Conservation (phyloP, 2,888 invertebrate species). For the Campoletis raptor region DNA sequence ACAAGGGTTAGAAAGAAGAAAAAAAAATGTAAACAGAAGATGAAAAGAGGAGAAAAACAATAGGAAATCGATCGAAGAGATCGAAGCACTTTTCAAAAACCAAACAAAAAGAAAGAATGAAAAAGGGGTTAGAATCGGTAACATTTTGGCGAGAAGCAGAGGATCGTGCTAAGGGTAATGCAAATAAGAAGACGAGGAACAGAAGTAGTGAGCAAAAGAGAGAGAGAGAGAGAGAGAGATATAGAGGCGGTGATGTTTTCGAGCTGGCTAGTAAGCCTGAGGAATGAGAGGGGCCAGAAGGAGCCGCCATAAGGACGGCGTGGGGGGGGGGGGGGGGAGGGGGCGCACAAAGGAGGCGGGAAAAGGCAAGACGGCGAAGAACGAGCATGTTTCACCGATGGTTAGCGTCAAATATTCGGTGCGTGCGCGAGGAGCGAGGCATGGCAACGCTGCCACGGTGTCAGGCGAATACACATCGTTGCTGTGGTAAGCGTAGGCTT, state of each 20-base stretch:
- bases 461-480: constrained; percentile 38
- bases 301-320: constrained; percentile 33
- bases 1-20: background rate
- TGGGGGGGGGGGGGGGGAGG: constrained; percentile 9
- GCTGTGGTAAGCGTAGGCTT: constrained; percentile 46
- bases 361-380: constrained; percentile 66
- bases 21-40: background rate
- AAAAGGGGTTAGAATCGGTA: constrained; percentile 66
- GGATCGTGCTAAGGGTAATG: constrained; percentile 79
- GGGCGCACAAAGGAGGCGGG: constrained; percentile 28
- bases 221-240: constrained; percentile 52
- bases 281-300: constrained; percentile 62
- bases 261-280: constrained; percentile 82
- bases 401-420: constrained; percentile 84
- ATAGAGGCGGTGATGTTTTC: constrained; percentile 83
- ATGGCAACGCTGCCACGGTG: constrained; percentile 79
- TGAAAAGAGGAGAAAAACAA: constrained; percentile 1
- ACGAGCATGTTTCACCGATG: constrained; percentile 83
- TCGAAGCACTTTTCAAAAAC: background rate
- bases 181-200: constrained; percentile 65
- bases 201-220: constrained; percentile 23
- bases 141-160: constrained; percentile 37
- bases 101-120: background rate
- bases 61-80: background rate
- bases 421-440: constrained; percentile 78